Evolutionary conservation across 2,888 invertebrate species (phyloP).

Genomic region (Fragum sueziense): DNA sequence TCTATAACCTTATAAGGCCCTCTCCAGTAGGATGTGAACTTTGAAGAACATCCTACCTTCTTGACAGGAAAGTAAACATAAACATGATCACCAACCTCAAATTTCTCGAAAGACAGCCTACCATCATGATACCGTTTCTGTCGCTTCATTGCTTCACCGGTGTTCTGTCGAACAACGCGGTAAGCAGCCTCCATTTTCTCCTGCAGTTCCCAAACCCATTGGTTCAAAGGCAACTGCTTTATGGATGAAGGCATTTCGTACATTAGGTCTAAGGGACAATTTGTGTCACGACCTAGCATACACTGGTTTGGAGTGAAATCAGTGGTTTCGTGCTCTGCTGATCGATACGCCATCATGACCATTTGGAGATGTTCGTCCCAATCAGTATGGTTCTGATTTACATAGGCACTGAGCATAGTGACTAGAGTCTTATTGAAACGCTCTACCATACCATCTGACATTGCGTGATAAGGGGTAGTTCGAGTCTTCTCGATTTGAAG

Average conservation of each 20-base stretch:
- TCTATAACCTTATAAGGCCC: too few species aligned
- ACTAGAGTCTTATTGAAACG: slow-evolving; percentile 18
- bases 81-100: too few species aligned
- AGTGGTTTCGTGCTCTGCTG: slow-evolving; percentile 43
- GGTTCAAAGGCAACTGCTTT: slow-evolving; percentile 22
- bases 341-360: slow-evolving; percentile 41
- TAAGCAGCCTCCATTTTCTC: slow-evolving; percentile 35
- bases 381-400: slow-evolving; percentile 38
- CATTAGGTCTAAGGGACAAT: slow-evolving; percentile 28
- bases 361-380: slow-evolving; percentile 49
- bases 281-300: slow-evolving; percentile 36
- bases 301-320: slow-evolving; percentile 33
- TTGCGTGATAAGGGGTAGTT: slow-evolving; percentile 48
- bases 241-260: slow-evolving; percentile 25
- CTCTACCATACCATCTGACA: slow-evolving; percentile 49
- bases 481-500: slow-evolving; percentile 42
- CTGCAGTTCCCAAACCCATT: slow-evolving; percentile 42
- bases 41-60: too few species aligned
- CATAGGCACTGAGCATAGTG: slow-evolving; percentile 40
- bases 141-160: too few species aligned
- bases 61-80: too few species aligned
- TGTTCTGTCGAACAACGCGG: too few species aligned
- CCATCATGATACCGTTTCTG: too few species aligned
- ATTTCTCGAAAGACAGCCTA: too few species aligned
- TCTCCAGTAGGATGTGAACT: too few species aligned